Evolutionary conservation across 1,140 invertebrate species (phyloP).

Genomic region (Brachionus asplanchnoidis): DNA sequence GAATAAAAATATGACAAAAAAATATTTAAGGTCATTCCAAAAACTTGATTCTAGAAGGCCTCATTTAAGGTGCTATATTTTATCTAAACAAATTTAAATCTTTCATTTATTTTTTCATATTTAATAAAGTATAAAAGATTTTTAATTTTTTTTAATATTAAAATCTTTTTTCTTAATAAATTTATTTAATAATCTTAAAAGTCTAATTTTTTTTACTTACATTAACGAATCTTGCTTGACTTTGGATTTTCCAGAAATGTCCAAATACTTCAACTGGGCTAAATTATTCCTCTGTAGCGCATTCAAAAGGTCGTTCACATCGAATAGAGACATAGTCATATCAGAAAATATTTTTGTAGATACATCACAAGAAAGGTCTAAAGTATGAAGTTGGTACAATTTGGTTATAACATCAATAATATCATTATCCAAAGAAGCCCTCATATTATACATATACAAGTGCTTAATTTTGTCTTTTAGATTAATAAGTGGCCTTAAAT

Average conservation of each 20-base stretch:
- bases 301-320: not conserved
- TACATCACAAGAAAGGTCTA: slow-evolving; percentile 25
- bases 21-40: no score
- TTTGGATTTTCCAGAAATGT: not conserved
- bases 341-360: slow-evolving; percentile 27
- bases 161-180: not conserved
- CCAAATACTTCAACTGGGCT: not conserved
- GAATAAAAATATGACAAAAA: no score
- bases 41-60: no score
- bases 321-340: slow-evolving; percentile 6
- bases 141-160: not conserved
- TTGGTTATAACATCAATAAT: not conserved
- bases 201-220: not conserved
- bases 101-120: no score
- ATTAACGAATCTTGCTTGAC: slow-evolving; percentile 5
- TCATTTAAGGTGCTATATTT: no score
- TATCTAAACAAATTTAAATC: no score
- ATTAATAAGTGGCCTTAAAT: not conserved
- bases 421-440: not conserved
- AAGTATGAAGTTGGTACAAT: not conserved
- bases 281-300: not conserved
- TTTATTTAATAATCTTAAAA: not conserved
- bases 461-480: slow-evolving; percentile 3
- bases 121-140: no score
- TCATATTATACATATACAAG: slow-evolving; percentile 24